Evolutionary conservation across 2,888 invertebrate genomes (phyloP), one percentile per base, ranked within the genome.

Genomic region (Gastracanthus pulcherrimus): DNA sequence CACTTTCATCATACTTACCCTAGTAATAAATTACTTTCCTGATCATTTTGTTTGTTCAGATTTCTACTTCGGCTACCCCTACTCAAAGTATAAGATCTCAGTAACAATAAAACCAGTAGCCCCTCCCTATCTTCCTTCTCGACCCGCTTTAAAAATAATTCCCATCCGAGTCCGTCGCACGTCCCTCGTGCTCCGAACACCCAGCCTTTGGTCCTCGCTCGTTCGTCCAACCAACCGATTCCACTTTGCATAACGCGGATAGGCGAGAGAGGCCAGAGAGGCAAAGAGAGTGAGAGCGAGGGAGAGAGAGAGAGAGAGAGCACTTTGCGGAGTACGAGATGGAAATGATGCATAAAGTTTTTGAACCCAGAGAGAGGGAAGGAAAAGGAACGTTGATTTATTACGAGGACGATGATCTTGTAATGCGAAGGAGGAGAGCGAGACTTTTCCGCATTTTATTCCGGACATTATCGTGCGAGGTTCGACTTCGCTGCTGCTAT

Each of bases 241-340:
- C 80, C 76, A 79, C 80, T 83, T 77, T 82, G 70, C 79, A 81
- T 78, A 84, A 69, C 76, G 71, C 41, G 67, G 70, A 76, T 72
- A 11, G 41, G 58, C 71, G 66, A 41, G 62, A n/a, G 70, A 26
- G 58, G 60, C 13, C 5, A 51, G 70, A 48, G 80, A 79, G 51
- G 19, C 23, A 16, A 60, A 69, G 58, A 76, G 66, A 41, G 62
- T 23, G 70, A 26, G 58, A 26, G 60, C 13, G 13, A 51, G 70
- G 45, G 80, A 79, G 51, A 69, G 55, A n/a, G 48, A 70, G 29
- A 55, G 48, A 76, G 48, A 69, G 45, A 76, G 70, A 70, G 64
- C 64, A 66, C 66, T 38, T 66, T 64, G 55, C 3, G 23, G n/a
- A 11, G 4, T 13, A 4, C 34, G 38, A 78, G 58, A 74, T 79